Evolutionary conservation across 2,113 vertebrate genomes (phyloP).

Genomic region (Labrus mixtus): DNA sequence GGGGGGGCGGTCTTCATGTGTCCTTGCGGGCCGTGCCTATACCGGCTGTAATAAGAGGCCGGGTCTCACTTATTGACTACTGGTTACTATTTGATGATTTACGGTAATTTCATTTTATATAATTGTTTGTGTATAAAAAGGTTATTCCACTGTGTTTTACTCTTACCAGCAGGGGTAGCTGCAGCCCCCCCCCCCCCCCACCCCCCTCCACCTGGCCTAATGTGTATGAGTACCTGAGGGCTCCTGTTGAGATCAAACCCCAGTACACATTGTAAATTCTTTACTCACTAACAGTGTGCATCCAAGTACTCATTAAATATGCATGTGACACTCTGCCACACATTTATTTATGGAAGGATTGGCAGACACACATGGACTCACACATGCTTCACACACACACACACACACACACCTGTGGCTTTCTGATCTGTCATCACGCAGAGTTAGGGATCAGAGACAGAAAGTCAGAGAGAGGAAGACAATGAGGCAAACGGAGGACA

Average conservation of each 20-base stretch:
- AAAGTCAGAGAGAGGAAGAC: neutral
- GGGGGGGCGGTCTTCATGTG: too few species aligned
- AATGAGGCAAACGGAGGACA: neutral
- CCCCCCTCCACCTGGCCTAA: neutral
- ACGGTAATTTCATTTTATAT: too few species aligned
- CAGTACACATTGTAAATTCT: constrained; percentile 49
- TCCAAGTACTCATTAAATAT: constrained; percentile 67
- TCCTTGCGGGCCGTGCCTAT: too few species aligned
- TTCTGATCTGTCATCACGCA: constrained; percentile 48
- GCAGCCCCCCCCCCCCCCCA: neutral
- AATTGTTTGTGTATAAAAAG: too few species aligned
- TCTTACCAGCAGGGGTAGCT: neutral
- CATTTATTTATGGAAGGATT: constrained; percentile 58
- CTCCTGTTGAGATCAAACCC: constrained; percentile 25
- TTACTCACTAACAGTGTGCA: constrained; percentile 47
- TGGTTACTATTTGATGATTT: too few species aligned
- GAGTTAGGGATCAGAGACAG: constrained; percentile 20
- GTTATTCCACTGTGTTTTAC: neutral
- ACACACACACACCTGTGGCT: constrained; percentile 51
- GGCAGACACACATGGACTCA: neutral
- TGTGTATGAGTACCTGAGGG: neutral
- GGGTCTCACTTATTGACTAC: too few species aligned
- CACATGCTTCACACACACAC: too few species aligned
- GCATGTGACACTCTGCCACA: constrained; percentile 61
- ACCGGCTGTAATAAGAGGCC: too few species aligned